These are phyloP conservation scores for Parascotia fuliginaria DNA, from an alignment of 2,888 invertebrate species.

Conservation along the genomic window DNA sequence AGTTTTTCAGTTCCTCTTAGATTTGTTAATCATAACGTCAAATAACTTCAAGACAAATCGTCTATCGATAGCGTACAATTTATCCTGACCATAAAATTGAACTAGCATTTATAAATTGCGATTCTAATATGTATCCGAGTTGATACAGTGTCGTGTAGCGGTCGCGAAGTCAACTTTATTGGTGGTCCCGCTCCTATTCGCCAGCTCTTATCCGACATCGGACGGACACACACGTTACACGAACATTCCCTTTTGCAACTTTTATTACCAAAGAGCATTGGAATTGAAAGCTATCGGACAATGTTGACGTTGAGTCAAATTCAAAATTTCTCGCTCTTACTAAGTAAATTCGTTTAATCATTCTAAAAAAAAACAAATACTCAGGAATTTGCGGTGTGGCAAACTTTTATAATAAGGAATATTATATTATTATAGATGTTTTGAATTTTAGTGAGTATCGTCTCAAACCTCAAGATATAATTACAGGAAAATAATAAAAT, in stretches of 20 bases:
- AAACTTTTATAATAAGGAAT: too few relatives aligned
- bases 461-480: too few relatives aligned
- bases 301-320: too few relatives aligned
- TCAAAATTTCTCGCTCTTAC: too few relatives aligned
- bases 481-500: too few relatives aligned
- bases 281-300: too few relatives aligned
- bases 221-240: conserved; percentile 48
- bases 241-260: conserved; percentile 39
- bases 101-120: conserved; percentile 61
- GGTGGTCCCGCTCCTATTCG: conserved; percentile 61
- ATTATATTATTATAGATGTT: too few relatives aligned
- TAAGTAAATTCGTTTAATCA: too few relatives aligned
- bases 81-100: conserved; percentile 51
- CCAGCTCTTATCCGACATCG: conserved; percentile 55
- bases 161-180: conserved; percentile 46
- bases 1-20: too few relatives aligned
- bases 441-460: too few relatives aligned
- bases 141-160: conserved; percentile 38
- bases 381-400: too few relatives aligned
- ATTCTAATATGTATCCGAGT: conserved; percentile 47
- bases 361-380: too few relatives aligned
- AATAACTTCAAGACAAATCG: conserved; percentile 22
- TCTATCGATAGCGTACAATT: conserved; percentile 1
- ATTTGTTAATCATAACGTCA: neutral
- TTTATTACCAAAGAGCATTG: conserved; percentile 35